Evolutionary conservation across 2,797 vertebrate species (phyloP).

Genomic region (Antennarius maculatus): DNA sequence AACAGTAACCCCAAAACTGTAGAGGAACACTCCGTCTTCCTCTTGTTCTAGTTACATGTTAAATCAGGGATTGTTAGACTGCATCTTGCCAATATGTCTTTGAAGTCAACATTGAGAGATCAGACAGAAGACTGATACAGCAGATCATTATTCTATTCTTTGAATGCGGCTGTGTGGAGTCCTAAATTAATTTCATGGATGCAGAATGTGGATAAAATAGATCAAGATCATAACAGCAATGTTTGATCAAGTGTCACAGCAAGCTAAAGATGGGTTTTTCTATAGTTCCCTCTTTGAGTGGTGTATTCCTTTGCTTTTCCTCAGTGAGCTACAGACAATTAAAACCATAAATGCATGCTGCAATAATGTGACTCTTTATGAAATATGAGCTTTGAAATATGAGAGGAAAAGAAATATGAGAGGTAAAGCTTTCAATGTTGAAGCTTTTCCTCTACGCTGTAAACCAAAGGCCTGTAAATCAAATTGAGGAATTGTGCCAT

Average conservation of each 20-base stretch:
- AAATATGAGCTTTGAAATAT: too few relatives aligned
- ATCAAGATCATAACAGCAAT: neutral
- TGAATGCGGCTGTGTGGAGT: constrained; percentile 8
- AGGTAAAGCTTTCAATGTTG: constrained; percentile 47
- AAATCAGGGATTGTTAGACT: constrained; percentile 33
- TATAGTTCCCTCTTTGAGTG: constrained; percentile 18
- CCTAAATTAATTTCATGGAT: constrained; percentile 18
- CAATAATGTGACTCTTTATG: constrained; percentile 25
- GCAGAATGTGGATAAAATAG: constrained; percentile 3
- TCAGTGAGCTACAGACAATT: constrained; percentile 28
- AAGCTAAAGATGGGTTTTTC: constrained; percentile 11
- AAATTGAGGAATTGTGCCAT: constrained; percentile 33
- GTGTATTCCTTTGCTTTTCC: constrained; percentile 43
- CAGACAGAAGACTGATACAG: constrained; percentile 27
- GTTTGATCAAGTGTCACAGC: constrained; percentile 25
- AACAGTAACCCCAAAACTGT: constrained; percentile 13
- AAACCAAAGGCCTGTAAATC: constrained; percentile 49
- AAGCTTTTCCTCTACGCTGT: constrained; percentile 36
- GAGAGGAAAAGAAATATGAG: too few relatives aligned
- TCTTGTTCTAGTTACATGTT: constrained; percentile 45
- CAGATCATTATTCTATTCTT: constrained; percentile 16
- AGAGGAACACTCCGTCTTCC: constrained; percentile 21
- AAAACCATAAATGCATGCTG: constrained; percentile 18
- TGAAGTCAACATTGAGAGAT: constrained; percentile 28
- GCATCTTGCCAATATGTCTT: constrained; percentile 15